Evolutionary conservation across 2,888 invertebrate species (phyloP).

Genomic region (Plebejus argus): DNA sequence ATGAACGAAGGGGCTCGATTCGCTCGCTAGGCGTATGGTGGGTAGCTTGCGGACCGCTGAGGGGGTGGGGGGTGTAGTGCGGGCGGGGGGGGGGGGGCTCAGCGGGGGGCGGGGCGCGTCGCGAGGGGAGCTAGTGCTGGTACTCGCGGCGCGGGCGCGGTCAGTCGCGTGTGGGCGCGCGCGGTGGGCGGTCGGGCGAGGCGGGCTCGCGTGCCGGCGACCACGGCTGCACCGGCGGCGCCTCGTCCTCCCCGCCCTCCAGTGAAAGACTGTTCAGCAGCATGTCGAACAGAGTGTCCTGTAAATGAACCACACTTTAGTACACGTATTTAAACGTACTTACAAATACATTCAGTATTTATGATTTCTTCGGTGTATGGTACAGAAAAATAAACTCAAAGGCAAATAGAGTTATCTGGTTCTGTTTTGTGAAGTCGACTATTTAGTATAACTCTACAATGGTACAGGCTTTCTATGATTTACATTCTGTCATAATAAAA

Average conservation of each 20-base stretch:
- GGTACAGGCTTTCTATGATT: background rate
- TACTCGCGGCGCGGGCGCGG: constrained; percentile 39
- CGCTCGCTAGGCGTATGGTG: no score
- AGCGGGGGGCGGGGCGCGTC: constrained; percentile 36
- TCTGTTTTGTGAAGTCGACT: no score
- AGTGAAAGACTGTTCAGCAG: constrained; percentile 65
- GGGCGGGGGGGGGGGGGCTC: background rate
- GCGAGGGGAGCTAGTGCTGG: constrained; percentile 35
- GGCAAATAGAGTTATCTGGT: no score
- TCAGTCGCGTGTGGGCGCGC: constrained; percentile 38
- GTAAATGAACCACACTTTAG: constrained; percentile 34
- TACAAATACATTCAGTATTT: no score
- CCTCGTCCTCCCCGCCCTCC: constrained; percentile 50
- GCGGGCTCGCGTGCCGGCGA: constrained; percentile 51
- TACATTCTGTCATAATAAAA: background rate
- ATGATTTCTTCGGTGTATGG: no score
- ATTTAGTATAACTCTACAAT: no score
- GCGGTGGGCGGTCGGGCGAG: constrained; percentile 37
- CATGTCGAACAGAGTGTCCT: constrained; percentile 75
- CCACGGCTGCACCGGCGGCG: constrained; percentile 68
- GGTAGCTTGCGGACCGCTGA: background rate
- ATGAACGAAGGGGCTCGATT: background rate
- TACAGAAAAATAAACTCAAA: no score
- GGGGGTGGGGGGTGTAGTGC: background rate
- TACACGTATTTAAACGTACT: background rate